Evolutionary conservation across 2,113 vertebrate genomes (phyloP), one percentile per base, ranked within the genome.

Genomic region (Xiphias gladius): DNA sequence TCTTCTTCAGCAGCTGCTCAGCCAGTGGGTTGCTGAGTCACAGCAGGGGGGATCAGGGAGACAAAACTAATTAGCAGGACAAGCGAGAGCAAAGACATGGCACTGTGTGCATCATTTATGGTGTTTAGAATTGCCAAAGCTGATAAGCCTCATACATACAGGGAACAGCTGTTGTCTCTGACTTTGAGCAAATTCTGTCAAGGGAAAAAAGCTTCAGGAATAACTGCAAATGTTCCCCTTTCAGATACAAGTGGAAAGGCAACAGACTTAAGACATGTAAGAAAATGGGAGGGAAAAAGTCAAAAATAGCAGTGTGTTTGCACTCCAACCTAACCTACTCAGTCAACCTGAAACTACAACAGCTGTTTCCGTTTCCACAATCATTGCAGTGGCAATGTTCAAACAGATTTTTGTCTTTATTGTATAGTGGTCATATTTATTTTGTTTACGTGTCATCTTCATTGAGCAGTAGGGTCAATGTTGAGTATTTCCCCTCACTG

Each of bases 31-130:
- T 67, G 50, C 82, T 46, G 82, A 73, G 69, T 77, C 68, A 73
- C 73, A 64, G 63, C 55, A 17, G 68, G 62, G 37, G n/a, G 32
- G 46, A 68, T 7, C 20, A 46, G 39, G 24, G 24, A 82, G 64
- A 82, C 69, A 69, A 74, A 86, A 78, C 65, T 65, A 79, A 83
- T 83, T 75, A 75, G 59, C 69, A 69, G 32, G 69, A 78, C 24
- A 39, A 32, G 74, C 57, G 69, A 46, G 26, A 39, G 73, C 55
- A 78, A 68, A 73, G 74, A 73, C 46, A 2, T 26, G 0, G 12
- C 35, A 35, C 48, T 19, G 19, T 19, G 41, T 50, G 68, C 55
- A 73, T 69, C 64, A 35, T 84, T 84, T 70, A 55, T 54, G 74
- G 63, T 35, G 63, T 64, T 77, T 68, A 57, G 61, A 79, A 66